Percentiles rank a stretch among this genome's conserved stretches.
phyloP scores from a whole-genome alignment of 2,888 invertebrate genomes.

The Lasioglossum oenotherae region DNA sequence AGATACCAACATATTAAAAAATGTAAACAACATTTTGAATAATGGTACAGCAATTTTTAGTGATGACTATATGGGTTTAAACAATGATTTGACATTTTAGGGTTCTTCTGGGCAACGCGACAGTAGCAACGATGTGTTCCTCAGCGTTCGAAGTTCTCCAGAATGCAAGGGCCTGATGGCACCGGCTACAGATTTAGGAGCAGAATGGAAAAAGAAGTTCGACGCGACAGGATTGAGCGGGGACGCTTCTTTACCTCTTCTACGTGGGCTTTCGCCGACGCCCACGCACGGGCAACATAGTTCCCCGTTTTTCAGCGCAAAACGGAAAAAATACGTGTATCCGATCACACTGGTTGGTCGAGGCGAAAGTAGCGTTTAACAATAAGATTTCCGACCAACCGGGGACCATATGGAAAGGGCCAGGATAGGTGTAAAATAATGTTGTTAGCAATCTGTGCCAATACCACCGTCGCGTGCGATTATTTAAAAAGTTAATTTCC shows the following conservation, averaged over 20 bases:
- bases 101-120: slow-evolving; percentile 75
- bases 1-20: too few relatives aligned
- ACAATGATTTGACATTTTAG: slow-evolving; percentile 50
- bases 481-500: slow-evolving; percentile 19
- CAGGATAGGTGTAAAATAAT: slow-evolving; percentile 36
- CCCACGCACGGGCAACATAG: slow-evolving; percentile 77
- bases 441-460: slow-evolving; percentile 57
- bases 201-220: slow-evolving; percentile 81
- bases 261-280: slow-evolving; percentile 85
- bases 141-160: slow-evolving; percentile 81
- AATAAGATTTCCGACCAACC: slow-evolving; percentile 39
- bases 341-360: slow-evolving; percentile 85
- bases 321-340: slow-evolving; percentile 88
- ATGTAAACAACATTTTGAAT: too few relatives aligned
- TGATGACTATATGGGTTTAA: not conserved
- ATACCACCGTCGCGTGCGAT: slow-evolving; percentile 41
- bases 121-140: slow-evolving; percentile 79
- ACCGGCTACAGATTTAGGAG: slow-evolving; percentile 81
- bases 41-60: too few relatives aligned
- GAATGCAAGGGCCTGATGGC: slow-evolving; percentile 82
- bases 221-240: slow-evolving; percentile 62
- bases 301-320: slow-evolving; percentile 86
- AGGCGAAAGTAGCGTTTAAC: slow-evolving; percentile 86
- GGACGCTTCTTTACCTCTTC: slow-evolving; percentile 86
- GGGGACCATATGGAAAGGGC: slow-evolving; percentile 56